Evolutionary conservation across 64 coral and sea anemone species (phyloP).

Genomic region (Exaiptasia diaphana): DNA sequence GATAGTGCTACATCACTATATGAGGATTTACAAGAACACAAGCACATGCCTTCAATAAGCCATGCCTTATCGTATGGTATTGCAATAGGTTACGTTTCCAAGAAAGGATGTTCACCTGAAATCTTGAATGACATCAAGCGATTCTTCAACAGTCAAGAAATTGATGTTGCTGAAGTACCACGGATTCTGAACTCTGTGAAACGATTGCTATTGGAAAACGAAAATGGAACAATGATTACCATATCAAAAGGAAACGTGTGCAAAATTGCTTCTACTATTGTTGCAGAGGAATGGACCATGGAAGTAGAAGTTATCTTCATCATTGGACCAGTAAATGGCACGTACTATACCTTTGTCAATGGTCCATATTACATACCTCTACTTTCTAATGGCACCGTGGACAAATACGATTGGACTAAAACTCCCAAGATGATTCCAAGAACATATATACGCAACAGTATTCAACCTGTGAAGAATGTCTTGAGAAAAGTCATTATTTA

Average conservation of each 20-base stretch:
- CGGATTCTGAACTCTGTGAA: background rate
- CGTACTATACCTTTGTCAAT: slow-evolving; percentile 29
- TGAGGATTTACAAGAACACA: background rate
- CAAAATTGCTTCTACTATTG: slow-evolving; percentile 5
- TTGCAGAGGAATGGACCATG: slow-evolving; percentile 32
- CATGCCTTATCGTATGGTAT: slow-evolving; percentile 5
- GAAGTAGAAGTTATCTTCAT: background rate
- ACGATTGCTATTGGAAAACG: background rate
- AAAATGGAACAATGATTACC: slow-evolving; percentile 11
- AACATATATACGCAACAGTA: slow-evolving; percentile 1
- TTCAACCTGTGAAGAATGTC: slow-evolving; percentile 23
- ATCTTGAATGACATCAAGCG: background rate
- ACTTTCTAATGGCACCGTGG: slow-evolving; percentile 6
- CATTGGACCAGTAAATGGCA: slow-evolving; percentile 4
- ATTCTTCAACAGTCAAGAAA: background rate
- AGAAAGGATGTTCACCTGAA: background rate
- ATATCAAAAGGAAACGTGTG: slow-evolving; percentile 1
- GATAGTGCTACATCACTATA: background rate
- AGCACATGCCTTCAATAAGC: background rate
- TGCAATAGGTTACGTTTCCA: background rate
- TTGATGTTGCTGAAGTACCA: slow-evolving; percentile 9
- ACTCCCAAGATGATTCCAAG: background rate
- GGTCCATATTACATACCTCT: slow-evolving; percentile 33
- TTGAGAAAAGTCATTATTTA: slow-evolving; percentile 40
- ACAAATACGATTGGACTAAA: background rate